phyloP scores from a whole-genome alignment of 2,888 invertebrate genomes.

The Parascotia fuliginaria region DNA sequence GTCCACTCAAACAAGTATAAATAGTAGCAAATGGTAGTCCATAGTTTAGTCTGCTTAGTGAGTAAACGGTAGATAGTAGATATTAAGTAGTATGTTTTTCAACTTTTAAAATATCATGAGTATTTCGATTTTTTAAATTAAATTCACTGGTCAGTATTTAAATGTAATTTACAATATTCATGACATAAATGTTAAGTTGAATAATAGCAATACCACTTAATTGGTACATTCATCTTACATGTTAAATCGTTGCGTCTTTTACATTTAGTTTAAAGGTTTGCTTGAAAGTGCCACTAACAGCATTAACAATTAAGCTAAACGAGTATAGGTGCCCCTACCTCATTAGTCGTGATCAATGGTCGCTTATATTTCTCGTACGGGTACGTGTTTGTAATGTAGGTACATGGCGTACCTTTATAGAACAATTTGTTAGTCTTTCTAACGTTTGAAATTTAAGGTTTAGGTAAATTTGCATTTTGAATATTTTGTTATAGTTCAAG shows the following conservation, averaged over 20 bases:
- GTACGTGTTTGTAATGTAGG: constrained; percentile 10
- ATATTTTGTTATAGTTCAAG: no score
- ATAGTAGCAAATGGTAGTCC: no score
- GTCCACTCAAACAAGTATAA: no score
- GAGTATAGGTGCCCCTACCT: constrained; percentile 28
- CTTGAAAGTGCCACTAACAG: constrained; percentile 20
- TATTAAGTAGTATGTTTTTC: no score
- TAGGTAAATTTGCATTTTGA: background rate
- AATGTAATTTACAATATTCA: no score
- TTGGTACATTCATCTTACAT: background rate
- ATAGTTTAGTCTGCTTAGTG: no score
- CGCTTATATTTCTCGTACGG: constrained; percentile 29
- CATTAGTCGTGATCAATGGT: constrained; percentile 26
- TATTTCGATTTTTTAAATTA: no score
- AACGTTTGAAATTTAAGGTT: constrained; percentile 2
- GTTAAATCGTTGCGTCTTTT: constrained; percentile 3
- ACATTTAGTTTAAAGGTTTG: constrained; percentile 3
- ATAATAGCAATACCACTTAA: background rate
- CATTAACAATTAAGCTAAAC: constrained; percentile 39
- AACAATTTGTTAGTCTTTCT: constrained; percentile 4
- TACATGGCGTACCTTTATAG: constrained; percentile 20
- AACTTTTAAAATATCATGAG: no score
- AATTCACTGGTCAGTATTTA: no score
- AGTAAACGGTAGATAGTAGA: no score
- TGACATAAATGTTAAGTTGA: background rate